Percentiles rank a stretch among this genome's conserved stretches.
Evolutionary conservation across 1,140 invertebrate species (phyloP).

Genomic region (Arctopsyche grandis): DNA sequence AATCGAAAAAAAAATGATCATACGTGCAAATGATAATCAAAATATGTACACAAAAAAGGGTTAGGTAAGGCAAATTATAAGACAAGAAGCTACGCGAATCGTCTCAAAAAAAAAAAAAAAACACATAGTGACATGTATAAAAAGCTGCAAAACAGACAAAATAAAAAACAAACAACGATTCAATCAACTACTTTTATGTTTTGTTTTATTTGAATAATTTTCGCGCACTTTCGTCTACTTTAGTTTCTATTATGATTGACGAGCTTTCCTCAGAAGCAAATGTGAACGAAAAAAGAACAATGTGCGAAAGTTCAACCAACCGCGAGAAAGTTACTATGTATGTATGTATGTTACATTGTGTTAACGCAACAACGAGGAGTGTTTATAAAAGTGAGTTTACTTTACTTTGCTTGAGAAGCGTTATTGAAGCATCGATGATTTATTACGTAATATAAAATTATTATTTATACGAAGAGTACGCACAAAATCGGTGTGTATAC

Average conservation of each 20-base stretch:
- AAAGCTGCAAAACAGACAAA: conserved; percentile 44
- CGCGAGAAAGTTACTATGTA: too few species aligned
- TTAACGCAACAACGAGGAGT: too few species aligned
- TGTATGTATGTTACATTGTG: too few species aligned
- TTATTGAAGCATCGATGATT: too few species aligned
- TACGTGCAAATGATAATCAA: conserved; percentile 34
- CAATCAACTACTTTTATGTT: conserved; percentile 10
- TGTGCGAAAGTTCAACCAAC: too few species aligned
- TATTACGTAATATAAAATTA: too few species aligned
- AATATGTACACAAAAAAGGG: conserved; percentile 1
- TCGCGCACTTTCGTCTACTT: neutral
- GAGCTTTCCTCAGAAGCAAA: conserved; percentile 2
- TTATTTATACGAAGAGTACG: too few species aligned
- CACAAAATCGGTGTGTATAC: too few species aligned
- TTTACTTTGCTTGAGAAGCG: too few species aligned
- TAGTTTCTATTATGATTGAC: neutral
- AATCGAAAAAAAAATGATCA: conserved; percentile 19
- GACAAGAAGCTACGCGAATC: conserved; percentile 38
- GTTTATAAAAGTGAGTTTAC: too few species aligned
- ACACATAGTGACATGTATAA: conserved; percentile 25
- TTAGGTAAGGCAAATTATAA: conserved; percentile 25
- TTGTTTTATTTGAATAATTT: neutral
- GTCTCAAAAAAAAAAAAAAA: neutral
- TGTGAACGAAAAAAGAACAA: neutral
- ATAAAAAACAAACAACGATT: conserved; percentile 17